Percentiles rank a stretch among this genome's conserved stretches.
Evolutionary conservation across 2,888 invertebrate species (phyloP).

Genomic region (Polymixis flavicincta): DNA sequence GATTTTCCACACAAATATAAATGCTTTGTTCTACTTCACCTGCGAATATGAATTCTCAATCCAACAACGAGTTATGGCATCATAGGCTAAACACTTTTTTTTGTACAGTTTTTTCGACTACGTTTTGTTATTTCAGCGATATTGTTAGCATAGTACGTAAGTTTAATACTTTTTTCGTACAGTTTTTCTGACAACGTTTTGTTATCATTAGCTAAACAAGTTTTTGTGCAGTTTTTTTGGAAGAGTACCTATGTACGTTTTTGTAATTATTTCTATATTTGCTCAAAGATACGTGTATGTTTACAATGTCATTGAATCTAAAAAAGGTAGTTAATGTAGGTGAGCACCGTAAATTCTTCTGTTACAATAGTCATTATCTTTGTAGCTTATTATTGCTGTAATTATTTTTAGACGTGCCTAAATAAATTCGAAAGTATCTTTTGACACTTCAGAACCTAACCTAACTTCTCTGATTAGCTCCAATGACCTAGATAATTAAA

Average conservation of each 20-base stretch:
- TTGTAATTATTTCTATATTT: slow-evolving; percentile 4
- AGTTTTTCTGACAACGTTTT: slow-evolving; percentile 25
- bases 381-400: background rate
- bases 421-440: background rate
- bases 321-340: background rate
- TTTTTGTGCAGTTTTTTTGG: slow-evolving; percentile 18
- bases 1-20: slow-evolving; percentile 51
- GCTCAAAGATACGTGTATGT: background rate
- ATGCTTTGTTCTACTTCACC: slow-evolving; percentile 8
- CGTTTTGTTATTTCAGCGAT: slow-evolving; percentile 29
- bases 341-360: background rate
- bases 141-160: slow-evolving; percentile 24
- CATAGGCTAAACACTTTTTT: slow-evolving; percentile 18
- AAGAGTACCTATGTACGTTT: background rate
- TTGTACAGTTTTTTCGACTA: slow-evolving; percentile 20
- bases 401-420: background rate
- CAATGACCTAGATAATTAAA: background rate
- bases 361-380: background rate
- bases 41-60: slow-evolving; percentile 31
- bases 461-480: background rate
- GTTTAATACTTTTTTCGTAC: slow-evolving; percentile 10
- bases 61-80: background rate
- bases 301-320: background rate
- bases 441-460: background rate
- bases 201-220: slow-evolving; percentile 19